Percentiles rank a stretch among this genome's conserved stretches.
Evolutionary conservation across 2,797 vertebrate species (phyloP).

Genomic region (Danio jaintianensis): DNA sequence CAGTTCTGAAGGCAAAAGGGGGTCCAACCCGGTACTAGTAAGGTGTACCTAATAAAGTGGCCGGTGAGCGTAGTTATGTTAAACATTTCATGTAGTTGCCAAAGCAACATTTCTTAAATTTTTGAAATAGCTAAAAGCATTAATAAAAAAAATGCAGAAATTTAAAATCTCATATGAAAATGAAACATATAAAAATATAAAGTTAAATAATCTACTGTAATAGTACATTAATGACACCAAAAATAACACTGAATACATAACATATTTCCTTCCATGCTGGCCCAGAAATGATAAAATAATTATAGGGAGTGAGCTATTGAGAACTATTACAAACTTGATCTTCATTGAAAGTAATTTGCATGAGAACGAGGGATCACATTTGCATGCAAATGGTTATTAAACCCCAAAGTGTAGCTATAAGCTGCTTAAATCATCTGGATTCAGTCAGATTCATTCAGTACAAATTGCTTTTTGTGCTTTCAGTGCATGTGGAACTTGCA

Average conservation of each 20-base stretch:
- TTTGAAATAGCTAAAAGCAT: too few relatives aligned
- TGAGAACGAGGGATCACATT: neutral
- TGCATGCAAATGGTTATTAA: constrained; percentile 10
- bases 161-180: neutral
- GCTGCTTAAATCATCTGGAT: constrained; percentile 6
- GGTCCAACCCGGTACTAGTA: too few relatives aligned
- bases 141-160: too few relatives aligned
- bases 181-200: neutral
- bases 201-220: neutral
- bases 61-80: too few relatives aligned
- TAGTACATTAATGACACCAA: neutral
- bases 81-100: too few relatives aligned
- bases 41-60: too few relatives aligned
- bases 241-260: neutral
- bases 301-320: neutral
- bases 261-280: neutral
- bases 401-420: neutral
- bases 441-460: neutral
- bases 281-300: neutral
- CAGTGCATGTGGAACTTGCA: neutral
- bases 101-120: too few relatives aligned
- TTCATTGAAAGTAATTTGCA: neutral
- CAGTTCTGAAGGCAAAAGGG: too few relatives aligned
- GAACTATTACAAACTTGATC: neutral
- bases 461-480: neutral